These are phyloP conservation scores for Magallana nippona DNA, from an alignment of 2,888 invertebrate species.

Conservation along the genomic window DNA sequence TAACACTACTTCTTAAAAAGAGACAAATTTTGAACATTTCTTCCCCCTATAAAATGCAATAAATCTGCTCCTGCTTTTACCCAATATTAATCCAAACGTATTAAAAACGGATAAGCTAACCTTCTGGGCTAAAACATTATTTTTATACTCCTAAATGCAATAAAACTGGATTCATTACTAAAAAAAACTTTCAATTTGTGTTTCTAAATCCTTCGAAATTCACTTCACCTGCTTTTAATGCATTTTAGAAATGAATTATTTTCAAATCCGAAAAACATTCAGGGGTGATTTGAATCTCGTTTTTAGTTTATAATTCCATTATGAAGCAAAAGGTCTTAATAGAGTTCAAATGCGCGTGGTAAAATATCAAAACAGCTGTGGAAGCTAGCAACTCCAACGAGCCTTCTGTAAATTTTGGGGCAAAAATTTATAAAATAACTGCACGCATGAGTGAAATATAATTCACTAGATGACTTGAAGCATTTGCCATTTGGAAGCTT, in stretches of 20 bases:
- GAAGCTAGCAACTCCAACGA: slow-evolving; percentile 34
- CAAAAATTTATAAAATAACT: slow-evolving; percentile 46
- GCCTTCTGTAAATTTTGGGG: slow-evolving; percentile 35
- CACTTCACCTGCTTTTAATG: slow-evolving; percentile 11
- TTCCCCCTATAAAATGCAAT: too few species aligned
- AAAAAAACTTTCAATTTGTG: background rate
- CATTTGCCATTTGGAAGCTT: slow-evolving; percentile 43
- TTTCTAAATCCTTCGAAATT: background rate
- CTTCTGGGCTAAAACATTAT: background rate
- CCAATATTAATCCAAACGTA: too few species aligned
- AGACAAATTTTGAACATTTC: too few species aligned
- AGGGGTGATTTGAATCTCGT: slow-evolving; percentile 12
- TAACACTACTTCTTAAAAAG: too few species aligned
- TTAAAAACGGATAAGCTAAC: background rate
- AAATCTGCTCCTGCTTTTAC: too few species aligned
- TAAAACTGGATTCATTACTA: background rate
- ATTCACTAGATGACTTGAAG: slow-evolving; percentile 43
- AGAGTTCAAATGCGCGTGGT: slow-evolving; percentile 35
- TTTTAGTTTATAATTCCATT: slow-evolving; percentile 30
- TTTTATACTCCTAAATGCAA: too few species aligned
- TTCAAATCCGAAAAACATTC: slow-evolving; percentile 14
- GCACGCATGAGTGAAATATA: slow-evolving; percentile 48
- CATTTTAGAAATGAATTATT: slow-evolving; percentile 19
- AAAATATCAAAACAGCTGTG: slow-evolving; percentile 50
- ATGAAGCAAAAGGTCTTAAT: slow-evolving; percentile 14